A percentile compares a stretch with the other conserved stretches of the same genome.
These are phyloP conservation scores for Hyperopisus bebe DNA, from an alignment of 2,113 vertebrate species.

Conservation along the genomic window DNA sequence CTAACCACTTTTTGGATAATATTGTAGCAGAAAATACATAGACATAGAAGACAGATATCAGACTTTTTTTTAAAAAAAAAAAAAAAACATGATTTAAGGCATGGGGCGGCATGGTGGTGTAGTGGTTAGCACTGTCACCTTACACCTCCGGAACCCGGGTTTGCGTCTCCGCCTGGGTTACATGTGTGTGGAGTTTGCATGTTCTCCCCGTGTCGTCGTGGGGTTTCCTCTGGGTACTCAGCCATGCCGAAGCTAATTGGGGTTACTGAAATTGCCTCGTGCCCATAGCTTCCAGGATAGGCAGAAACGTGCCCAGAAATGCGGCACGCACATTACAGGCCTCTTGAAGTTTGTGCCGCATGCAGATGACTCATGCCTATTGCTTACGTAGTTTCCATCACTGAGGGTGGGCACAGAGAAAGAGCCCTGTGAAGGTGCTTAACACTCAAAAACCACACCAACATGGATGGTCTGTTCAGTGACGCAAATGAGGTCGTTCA, in stretches of 20 bases:
- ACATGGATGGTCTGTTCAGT: not conserved
- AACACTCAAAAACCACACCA: not conserved
- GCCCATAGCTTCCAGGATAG: too few species aligned
- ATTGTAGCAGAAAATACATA: not conserved
- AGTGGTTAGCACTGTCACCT: too few species aligned
- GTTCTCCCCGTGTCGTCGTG: too few species aligned
- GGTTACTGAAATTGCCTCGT: too few species aligned
- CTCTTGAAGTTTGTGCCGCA: not conserved
- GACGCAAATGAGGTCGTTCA: not conserved
- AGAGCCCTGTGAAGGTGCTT: not conserved
- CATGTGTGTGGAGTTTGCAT: too few species aligned
- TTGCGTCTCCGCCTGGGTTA: too few species aligned
- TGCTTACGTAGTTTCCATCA: not conserved
- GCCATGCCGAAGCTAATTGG: too few species aligned
- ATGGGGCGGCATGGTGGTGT: too few species aligned
- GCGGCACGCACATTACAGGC: too few species aligned
- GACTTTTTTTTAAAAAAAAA: not conserved
- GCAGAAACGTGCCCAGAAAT: too few species aligned
- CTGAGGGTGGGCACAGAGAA: not conserved
- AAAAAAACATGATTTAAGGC: not conserved
- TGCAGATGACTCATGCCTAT: not conserved
- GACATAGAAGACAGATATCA: not conserved
- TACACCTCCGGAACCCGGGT: too few species aligned
- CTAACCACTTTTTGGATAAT: not conserved
- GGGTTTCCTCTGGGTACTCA: too few species aligned